Evolutionary conservation across 1,140 invertebrate genomes (phyloP), one percentile per base, ranked within the genome.

Genomic region (Panagrolaimus sp.): DNA sequence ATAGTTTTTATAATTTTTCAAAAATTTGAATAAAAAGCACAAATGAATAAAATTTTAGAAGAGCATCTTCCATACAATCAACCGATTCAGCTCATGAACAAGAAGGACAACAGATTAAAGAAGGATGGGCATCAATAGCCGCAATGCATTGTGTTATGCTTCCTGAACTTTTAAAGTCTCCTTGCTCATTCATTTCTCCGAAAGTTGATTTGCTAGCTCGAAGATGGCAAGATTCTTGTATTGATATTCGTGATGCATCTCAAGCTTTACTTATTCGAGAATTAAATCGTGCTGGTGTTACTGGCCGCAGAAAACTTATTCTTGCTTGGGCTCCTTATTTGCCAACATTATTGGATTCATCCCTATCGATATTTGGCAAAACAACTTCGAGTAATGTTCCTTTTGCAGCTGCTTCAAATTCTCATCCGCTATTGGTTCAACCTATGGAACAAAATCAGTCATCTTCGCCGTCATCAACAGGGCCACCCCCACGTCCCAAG

Each of bases 131-230:
- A 25, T 86, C 94, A 11, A 84, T 98, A 38, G 93, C 94, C 5
- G 93, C 94, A 0, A 86, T 98, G 25, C 95, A 98, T 84, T 98
- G 95, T 81, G 92, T 98, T 27, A 86, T 97, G 14, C 84, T 98
- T 61, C 93, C 95, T 0, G 94, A 98, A 76, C 77, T 86, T 63
- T 84, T 87, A 31, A 69, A 70, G 64, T 71, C 73, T 7, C 47
- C 65, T 42, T 57, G 47, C 77, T 82, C 88, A 65, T 97, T 93
- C 81, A 92, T 95, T 82, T 87, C 91, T 23, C 92, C 93, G 0
- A 90, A 93, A 84, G 91, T 98, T 0, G 95, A 98, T 84, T 93
- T 96, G 89, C 88, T 98, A 86, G 95, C 94, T 9, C 88, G 93
- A 11, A 78, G 80, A 66, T 99, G 96, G 96, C 96, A 98, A 84